These are phyloP conservation scores for Hymenochirus boettgeri DNA, from an alignment of 2,113 vertebrate genomes.

Conservation along the genomic window DNA sequence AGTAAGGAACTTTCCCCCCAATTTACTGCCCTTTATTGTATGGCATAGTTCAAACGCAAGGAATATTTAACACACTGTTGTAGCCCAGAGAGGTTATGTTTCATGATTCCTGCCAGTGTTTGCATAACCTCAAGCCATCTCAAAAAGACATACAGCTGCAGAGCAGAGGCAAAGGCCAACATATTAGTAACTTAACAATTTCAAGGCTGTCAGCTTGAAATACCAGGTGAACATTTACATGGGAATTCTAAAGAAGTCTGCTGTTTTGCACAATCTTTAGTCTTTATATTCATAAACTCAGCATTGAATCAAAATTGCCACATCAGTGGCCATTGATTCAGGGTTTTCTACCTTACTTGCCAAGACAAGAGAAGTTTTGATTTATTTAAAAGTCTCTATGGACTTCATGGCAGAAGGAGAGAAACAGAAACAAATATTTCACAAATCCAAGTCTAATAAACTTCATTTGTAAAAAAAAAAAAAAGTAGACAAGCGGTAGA, in stretches of 20 bases:
- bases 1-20: conserved; percentile 48
- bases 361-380: too few species aligned
- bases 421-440: too few species aligned
- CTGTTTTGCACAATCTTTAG: background rate
- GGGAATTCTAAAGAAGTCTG: background rate
- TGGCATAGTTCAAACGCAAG: conserved; percentile 53
- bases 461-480: too few species aligned
- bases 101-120: conserved; percentile 56
- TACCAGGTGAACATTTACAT: conserved; percentile 16
- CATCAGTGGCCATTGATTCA: too few species aligned
- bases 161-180: conserved; percentile 37
- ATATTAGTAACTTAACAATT: conserved; percentile 32
- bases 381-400: too few species aligned
- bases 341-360: too few species aligned
- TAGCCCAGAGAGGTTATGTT: conserved; percentile 55
- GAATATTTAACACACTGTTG: conserved; percentile 52
- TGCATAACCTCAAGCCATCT: conserved; percentile 57
- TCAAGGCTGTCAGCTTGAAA: conserved; percentile 13
- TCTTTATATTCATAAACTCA: background rate
- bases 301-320: background rate
- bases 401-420: too few species aligned
- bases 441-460: too few species aligned
- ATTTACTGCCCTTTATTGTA: conserved; percentile 48
- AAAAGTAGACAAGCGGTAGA: too few species aligned
- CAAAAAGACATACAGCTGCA: conserved; percentile 48